phyloP scores from a whole-genome alignment of 2,113 vertebrate genomes.

The Takifugu bimaculatus region DNA sequence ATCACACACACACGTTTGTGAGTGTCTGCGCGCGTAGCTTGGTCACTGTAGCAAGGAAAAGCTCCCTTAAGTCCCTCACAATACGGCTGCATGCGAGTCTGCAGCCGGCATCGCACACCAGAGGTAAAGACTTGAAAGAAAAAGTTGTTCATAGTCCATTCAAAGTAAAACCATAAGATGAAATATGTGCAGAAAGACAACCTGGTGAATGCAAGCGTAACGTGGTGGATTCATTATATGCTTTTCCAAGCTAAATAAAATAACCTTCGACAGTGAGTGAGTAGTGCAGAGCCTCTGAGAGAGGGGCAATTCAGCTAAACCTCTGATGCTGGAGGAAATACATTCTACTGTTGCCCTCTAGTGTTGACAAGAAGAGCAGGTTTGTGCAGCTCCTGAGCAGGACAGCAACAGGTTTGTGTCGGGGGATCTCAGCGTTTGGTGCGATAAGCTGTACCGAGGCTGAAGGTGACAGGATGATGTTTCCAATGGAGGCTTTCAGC shows the following conservation, averaged over 20 bases:
- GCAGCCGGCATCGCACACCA: constrained; percentile 22
- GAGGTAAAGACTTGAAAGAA: constrained; percentile 4
- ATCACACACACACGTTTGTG: constrained; percentile 17
- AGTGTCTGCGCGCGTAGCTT: constrained; percentile 5
- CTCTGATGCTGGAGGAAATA: neutral
- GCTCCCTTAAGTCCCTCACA: no score
- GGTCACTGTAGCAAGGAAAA: no score
- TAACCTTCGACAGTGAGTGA: constrained; percentile 17
- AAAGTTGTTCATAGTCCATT: neutral
- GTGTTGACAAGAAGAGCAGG: constrained; percentile 45
- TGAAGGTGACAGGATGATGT: constrained; percentile 90
- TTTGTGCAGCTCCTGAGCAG: constrained; percentile 2
- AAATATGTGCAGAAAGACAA: constrained; percentile 15
- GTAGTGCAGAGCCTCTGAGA: neutral
- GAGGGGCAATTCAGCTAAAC: neutral
- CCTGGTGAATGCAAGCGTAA: constrained; percentile 15
- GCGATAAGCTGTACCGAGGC: constrained; percentile 71
- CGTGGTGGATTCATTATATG: neutral
- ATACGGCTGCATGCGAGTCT: constrained; percentile 4
- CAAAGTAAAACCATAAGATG: constrained; percentile 4
- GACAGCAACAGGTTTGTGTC: constrained; percentile 20
- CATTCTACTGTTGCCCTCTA: constrained; percentile 69
- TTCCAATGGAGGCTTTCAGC: constrained; percentile 92
- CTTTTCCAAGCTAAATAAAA: constrained; percentile 31
- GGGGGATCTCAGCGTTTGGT: neutral